Percentiles rank a stretch among this genome's conserved stretches.
phyloP scores from a whole-genome alignment of 2,888 invertebrate genomes.

The Lasius platythorax region DNA sequence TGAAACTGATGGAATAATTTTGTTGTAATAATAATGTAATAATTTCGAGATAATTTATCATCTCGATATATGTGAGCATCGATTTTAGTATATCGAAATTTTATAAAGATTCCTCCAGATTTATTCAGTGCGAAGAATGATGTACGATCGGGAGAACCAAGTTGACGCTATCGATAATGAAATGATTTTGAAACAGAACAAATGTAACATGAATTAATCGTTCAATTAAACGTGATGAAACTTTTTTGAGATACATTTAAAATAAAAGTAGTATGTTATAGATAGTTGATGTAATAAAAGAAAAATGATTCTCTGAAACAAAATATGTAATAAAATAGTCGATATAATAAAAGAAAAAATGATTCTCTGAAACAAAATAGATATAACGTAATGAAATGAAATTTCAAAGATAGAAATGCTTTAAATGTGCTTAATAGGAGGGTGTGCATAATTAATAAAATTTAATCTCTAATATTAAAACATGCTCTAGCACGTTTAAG shows the following conservation, averaged over 20 bases:
- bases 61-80: not conserved
- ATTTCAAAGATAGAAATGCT: not conserved
- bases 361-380: not conserved
- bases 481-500: not conserved
- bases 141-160: not conserved
- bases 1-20: not conserved
- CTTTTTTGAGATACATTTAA: not conserved
- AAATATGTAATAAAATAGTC: not conserved
- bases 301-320: not conserved
- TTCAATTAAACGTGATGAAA: not conserved
- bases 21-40: not conserved
- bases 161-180: not conserved
- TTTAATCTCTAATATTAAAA: not conserved
- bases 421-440: not conserved
- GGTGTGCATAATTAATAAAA: not conserved
- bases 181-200: not conserved
- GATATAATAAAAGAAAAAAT: not conserved
- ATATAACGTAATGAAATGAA: not conserved
- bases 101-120: not conserved
- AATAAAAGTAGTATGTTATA: not conserved
- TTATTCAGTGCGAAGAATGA: not conserved
- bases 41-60: conserved; percentile 3
- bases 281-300: not conserved
- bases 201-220: not conserved
- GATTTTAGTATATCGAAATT: not conserved